These are phyloP conservation scores for Portunus trituberculatus DNA, from an alignment of 1,140 invertebrate genomes.

Conservation along the genomic window DNA sequence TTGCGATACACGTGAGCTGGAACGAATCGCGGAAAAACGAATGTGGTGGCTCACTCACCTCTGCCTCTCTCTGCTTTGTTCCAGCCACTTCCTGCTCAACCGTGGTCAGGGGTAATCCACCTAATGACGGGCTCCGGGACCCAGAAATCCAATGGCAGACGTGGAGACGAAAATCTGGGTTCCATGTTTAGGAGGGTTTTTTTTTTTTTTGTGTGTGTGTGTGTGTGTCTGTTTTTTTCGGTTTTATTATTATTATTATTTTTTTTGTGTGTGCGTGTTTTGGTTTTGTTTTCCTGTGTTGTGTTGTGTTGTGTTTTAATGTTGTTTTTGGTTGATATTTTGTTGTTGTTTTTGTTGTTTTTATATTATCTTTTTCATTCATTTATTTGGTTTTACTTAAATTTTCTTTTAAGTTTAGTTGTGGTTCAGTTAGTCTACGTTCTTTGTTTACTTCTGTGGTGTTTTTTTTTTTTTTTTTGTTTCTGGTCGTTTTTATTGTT, in stretches of 20 bases:
- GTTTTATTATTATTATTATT: neutral
- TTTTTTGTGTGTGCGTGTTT: neutral
- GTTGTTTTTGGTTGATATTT: too few relatives aligned
- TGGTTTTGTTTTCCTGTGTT: neutral
- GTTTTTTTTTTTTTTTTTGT: too few relatives aligned
- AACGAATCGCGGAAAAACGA: slow-evolving; percentile 55
- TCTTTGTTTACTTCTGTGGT: too few relatives aligned
- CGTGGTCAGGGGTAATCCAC: neutral
- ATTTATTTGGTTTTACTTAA: too few relatives aligned
- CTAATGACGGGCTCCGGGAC: neutral
- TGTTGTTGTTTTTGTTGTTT: too few relatives aligned
- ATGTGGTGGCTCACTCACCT: slow-evolving; percentile 30
- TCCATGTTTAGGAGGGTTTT: neutral
- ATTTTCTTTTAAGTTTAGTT: too few relatives aligned
- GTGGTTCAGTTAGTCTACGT: too few relatives aligned
- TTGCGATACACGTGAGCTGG: slow-evolving; percentile 29
- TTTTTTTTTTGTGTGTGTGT: neutral
- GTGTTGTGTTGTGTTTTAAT: too few relatives aligned
- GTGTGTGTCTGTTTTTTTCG: neutral
- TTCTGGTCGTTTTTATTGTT: too few relatives aligned
- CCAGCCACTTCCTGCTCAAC: slow-evolving; percentile 6
- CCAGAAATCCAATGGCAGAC: neutral
- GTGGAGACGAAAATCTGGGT: neutral
- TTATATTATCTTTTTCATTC: too few relatives aligned
- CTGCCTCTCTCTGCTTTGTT: slow-evolving; percentile 3